Percentiles rank a stretch among this genome's conserved stretches.
phyloP scores from a whole-genome alignment of 2,888 invertebrate genomes.

The Hydrotaea cyrtoneurina region DNA sequence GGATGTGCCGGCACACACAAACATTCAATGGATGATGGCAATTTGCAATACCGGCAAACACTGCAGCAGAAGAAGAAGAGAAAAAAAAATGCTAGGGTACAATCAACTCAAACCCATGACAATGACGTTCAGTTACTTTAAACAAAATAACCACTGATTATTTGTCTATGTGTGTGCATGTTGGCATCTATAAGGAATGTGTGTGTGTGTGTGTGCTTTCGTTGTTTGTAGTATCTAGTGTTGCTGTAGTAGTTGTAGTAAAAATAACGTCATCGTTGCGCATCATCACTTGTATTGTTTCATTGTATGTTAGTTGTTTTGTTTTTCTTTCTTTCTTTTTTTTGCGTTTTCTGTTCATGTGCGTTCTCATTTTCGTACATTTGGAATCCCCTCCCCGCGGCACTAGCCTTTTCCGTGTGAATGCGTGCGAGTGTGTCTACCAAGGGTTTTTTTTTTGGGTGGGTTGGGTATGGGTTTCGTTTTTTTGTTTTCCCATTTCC shows the following conservation, averaged over 20 bases:
- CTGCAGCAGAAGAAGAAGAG: background rate
- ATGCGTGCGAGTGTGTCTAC: background rate
- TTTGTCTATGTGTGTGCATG: background rate
- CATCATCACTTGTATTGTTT: constrained; percentile 65
- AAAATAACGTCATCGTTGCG: constrained; percentile 57
- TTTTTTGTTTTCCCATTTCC: constrained; percentile 23
- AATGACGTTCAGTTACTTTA: constrained; percentile 58
- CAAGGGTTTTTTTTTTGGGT: background rate
- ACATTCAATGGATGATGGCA: background rate
- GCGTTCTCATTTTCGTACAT: constrained; percentile 51
- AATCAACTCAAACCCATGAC: constrained; percentile 67
- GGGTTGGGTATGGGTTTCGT: background rate
- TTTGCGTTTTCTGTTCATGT: constrained; percentile 32
- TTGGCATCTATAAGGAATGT: constrained; percentile 8
- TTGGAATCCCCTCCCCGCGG: background rate
- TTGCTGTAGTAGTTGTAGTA: background rate
- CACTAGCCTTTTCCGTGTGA: background rate
- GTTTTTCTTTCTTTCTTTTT: background rate
- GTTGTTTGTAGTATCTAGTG: background rate
- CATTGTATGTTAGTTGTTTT: constrained; percentile 38
- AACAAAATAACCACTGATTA: constrained; percentile 27
- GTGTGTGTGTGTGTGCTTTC: constrained; percentile 12
- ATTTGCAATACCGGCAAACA: constrained; percentile 24
- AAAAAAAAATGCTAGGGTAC: constrained; percentile 54
- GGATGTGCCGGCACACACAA: background rate